Evolutionary conservation across 2,797 vertebrate species (phyloP), one percentile per base, ranked within the genome.

Genomic region (Linurgus olivaceus): DNA sequence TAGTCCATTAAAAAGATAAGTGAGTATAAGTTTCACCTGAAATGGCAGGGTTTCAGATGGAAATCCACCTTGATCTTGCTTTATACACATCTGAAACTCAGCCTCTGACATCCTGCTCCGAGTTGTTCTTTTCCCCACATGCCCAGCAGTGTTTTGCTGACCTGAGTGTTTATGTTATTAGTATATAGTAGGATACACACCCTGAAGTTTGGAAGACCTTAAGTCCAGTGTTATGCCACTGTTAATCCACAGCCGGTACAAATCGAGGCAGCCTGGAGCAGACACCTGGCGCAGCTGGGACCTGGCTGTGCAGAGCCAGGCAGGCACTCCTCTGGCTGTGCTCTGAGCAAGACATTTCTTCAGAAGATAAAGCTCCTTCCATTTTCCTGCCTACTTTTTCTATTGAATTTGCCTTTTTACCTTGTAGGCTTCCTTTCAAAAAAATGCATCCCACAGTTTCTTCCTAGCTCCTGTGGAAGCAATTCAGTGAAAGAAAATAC

Each of bases 221-320:
- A 14, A 48, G 4, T 21, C 20, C 31, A 17, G 16, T 6, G 31
- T 35, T 28, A 8, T 4, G 3, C 2, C 63, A 40, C 6, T 4
- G 11, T 9, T 17, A 6, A 9, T 66, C 61, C 19, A 0, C 13
- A 17, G 2, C 1, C 58, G n/a, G 28, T 31, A 3, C 0, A 0
- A 63, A 17, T 35, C 2, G 6, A 25, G 65, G 9, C 40, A 31
- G 1, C 17, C 20, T 40, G 59, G 52, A 54, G 40, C 11, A 14
- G n/a, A 17, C 15, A 12, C 0, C 9, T 24, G 37, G 23, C 33
- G 13, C 15, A 42, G 26, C 42, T 44, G 35, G 51, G 6, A 28
- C 20, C 19, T 61, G 86, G 17, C 28, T 65, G 50, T n/a, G 38
- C 35, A 17, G 11, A 79, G 15, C 35, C 16, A 10, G 48, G 18